phyloP scores from a whole-genome alignment of 2,888 invertebrate species.

The Heliconius aoede region DNA sequence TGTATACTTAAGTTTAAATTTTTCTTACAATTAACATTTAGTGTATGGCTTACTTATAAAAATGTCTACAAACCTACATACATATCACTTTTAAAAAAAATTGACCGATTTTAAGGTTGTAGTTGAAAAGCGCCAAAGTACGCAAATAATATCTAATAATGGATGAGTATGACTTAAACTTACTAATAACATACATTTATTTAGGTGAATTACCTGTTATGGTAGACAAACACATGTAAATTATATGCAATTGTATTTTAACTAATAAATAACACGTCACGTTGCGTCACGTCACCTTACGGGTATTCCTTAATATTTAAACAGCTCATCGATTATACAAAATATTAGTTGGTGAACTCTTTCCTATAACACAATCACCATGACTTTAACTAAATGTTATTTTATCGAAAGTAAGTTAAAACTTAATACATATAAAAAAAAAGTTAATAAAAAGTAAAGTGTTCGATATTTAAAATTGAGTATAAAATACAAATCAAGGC shows the following conservation, averaged over 20 bases:
- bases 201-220: conserved; percentile 10
- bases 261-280: neutral
- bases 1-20: neutral
- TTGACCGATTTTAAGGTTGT: neutral
- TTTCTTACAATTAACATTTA: neutral
- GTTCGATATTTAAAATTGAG: conserved; percentile 1
- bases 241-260: neutral
- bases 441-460: neutral
- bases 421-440: neutral
- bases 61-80: no score
- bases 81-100: no score
- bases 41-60: no score
- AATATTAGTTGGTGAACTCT: neutral
- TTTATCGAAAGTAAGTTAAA: neutral
- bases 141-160: neutral
- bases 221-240: conserved; percentile 6
- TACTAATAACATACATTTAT: neutral
- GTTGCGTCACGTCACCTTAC: neutral
- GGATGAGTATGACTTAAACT: neutral
- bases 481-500: conserved; percentile 21
- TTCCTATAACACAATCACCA: neutral
- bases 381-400: neutral
- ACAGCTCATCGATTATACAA: neutral
- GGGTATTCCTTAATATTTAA: neutral
- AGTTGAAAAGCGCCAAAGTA: neutral